Base-by-base conservation (phyloP, 2,888 invertebrate genomes). In the Pasiphila rectangulata region DNA sequence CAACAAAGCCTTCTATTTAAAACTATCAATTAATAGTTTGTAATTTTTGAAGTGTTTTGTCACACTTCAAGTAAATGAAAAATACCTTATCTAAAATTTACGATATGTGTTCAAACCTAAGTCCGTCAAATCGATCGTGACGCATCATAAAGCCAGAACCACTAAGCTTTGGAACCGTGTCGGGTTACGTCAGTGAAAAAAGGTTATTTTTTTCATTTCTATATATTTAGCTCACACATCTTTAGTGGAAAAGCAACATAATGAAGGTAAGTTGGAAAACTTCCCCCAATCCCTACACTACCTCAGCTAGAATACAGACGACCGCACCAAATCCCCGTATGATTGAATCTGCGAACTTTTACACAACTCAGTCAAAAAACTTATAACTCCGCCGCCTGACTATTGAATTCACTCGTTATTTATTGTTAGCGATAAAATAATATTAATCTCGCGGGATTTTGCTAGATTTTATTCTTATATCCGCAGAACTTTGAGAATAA, bases 401-500 rank as follows among this genome's bases (percentile, higher is more conserved):
- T 82, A 87, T 88, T 88, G 85, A 88, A 86, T 87, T 84, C 82
- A 64, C 75, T 74, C 71, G 74, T 83, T 88, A 86, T 87, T 87
- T 87, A 88, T 88, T 79, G 85, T 84, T 73, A 68, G 79, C 82
- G 85, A 88, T 88, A 87, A 88, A 88, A 88, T 85, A 86, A 87
- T 88, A 88, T 88, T 88, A 88, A 88, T 86, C 87, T 83, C 83
- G 68, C 47, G 78, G 88, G 78, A 85, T 86, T 83, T 79, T 69
- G 65, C 67, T 68, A 83, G 85, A 84, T 87, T 87, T 85, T 76
- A 81, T 85, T 83, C 84, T 81, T 79, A 73, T 79, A 72, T 63
- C 77, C 74, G 66, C 80, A 73, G 72, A 82, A 82, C 75, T 82
- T 81, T 56, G 73, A 75, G 73, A 79, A 79, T 82, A 80, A 70